These are phyloP conservation scores for Acanthis flammea DNA, from an alignment of 2,797 vertebrate genomes.

Conservation along the genomic window DNA sequence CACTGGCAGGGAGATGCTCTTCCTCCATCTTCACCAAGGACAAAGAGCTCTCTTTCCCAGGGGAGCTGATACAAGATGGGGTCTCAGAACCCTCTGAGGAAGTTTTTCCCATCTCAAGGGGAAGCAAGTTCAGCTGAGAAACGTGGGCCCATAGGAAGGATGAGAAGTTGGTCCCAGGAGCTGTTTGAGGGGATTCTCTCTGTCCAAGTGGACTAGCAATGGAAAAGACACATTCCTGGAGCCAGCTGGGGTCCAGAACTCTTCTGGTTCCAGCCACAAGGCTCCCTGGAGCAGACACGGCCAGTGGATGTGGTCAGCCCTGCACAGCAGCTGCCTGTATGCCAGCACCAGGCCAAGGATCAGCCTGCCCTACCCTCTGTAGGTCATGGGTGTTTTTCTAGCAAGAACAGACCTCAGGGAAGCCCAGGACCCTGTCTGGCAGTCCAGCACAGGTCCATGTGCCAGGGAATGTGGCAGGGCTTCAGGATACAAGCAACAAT, in stretches of 20 bases:
- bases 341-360: background rate
- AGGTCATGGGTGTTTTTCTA: background rate
- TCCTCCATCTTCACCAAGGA: background rate
- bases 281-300: too few relatives aligned
- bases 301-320: rapidly evolving
- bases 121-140: background rate
- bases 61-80: background rate
- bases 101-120: background rate
- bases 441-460: background rate
- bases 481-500: background rate
- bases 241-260: background rate
- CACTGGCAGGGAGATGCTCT: rapidly evolving
- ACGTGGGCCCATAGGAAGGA: background rate
- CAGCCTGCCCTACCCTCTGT: background rate
- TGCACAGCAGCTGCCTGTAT: rapidly evolving
- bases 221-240: background rate
- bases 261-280: background rate
- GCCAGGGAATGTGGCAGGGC: background rate
- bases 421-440: background rate
- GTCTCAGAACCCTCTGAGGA: background rate
- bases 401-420: background rate
- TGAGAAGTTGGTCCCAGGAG: background rate
- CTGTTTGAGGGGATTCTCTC: background rate
- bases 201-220: background rate
- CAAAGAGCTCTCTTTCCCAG: background rate